These are phyloP conservation scores for Laothoe populi DNA, from an alignment of 2,888 invertebrate genomes.

Conservation along the genomic window DNA sequence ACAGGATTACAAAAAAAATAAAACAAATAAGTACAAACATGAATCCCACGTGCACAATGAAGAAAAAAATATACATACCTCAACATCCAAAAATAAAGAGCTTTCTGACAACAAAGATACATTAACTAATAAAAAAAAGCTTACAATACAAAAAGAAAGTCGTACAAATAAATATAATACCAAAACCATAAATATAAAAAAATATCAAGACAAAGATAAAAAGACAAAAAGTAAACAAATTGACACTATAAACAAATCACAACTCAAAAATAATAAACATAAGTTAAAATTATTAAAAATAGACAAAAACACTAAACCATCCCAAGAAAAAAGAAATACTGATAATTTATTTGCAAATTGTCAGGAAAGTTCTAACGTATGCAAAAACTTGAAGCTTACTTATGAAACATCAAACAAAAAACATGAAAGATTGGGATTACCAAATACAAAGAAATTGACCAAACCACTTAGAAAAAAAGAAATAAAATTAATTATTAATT, in stretches of 20 bases:
- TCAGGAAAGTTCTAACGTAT: background rate
- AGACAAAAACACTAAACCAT: background rate
- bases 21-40: background rate
- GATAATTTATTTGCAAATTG: background rate
- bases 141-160: background rate
- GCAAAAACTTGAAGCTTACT: constrained; percentile 2
- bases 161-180: background rate
- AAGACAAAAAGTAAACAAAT: background rate
- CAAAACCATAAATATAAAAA: background rate
- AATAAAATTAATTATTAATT: constrained; percentile 6
- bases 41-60: background rate
- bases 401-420: constrained; percentile 1
- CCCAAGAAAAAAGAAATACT: background rate
- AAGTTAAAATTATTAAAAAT: background rate
- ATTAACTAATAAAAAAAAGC: background rate
- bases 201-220: background rate
- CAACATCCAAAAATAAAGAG: background rate
- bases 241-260: background rate
- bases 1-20: background rate
- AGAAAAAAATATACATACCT: background rate
- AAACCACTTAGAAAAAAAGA: background rate
- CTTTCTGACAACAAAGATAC: background rate
- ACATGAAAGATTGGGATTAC: background rate
- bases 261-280: background rate
- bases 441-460: background rate